Base-by-base conservation (phyloP, 2,113 vertebrate genomes). In the Scalopus aquaticus region DNA sequence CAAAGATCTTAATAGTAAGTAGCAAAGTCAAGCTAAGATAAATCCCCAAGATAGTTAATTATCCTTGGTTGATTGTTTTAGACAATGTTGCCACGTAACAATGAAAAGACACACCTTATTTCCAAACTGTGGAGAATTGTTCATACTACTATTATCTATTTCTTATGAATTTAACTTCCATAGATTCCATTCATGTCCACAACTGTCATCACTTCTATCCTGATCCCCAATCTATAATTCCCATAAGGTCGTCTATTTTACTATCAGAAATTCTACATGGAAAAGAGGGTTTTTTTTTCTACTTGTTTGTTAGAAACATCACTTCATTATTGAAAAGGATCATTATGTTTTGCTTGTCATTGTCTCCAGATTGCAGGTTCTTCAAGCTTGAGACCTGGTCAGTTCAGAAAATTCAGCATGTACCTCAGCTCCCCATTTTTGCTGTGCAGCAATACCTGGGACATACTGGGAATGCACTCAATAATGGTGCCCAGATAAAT, bases 1-100 rank as follows among this genome's bases (percentile, higher is more conserved):
- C 65, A 76, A 65, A 96, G n/a, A 26, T 65, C 90, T 93, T 88
- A 82, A 87, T 49, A 78, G 22, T 73, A 93, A 89, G 73, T 54
- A 95, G 51, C 24, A 89, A 96, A 94, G 79, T 76, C 37, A 72
- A 79, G 70, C 51, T 80, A 90, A 93, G 65, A 4, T 8, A 54
- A 49, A 39, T 88, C 22, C 24, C 62, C 42, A 77, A 85, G 58
- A 92, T 93, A 83, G 88, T 83, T 58, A 89, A 78, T 74, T 46
- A 93, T 60, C 22, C 26, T 90, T 54, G 42, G 8, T 56, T 88
- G 54, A 67, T 39, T 72, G 81, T 46, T 26, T 74, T 77, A 90
- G 32, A 67, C 19, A 62, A 84, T 35, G 9, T 6, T 79, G 24
- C 62, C 76, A 42, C 5, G 11, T 9, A 6, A 58, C 22, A 20